Evolutionary conservation across 1,140 invertebrate genomes (phyloP).

Genomic region (Macrotrachela quadricornifera): DNA sequence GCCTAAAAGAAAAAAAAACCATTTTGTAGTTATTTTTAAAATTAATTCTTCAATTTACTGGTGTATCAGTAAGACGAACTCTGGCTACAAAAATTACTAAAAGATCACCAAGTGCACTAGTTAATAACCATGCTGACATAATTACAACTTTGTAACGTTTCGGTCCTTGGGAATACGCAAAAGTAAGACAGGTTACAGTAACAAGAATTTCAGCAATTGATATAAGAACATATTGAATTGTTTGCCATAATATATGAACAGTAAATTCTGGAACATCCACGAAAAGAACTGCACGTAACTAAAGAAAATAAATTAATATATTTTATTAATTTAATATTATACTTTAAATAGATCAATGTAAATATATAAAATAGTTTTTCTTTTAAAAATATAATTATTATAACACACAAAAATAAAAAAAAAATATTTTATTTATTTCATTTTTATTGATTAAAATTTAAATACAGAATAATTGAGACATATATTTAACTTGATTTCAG

Average conservation of each 20-base stretch:
- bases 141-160: constrained; percentile 69
- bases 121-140: constrained; percentile 64
- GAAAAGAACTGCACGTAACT: not conserved
- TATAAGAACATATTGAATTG: constrained; percentile 65
- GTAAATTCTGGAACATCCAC: constrained; percentile 39
- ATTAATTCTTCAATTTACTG: constrained; percentile 46
- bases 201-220: constrained; percentile 66
- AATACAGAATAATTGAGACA: too few species aligned
- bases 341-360: too few species aligned
- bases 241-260: constrained; percentile 54
- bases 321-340: too few species aligned
- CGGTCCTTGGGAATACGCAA: constrained; percentile 64
- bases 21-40: too few species aligned
- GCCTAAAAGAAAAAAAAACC: too few species aligned
- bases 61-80: constrained; percentile 19
- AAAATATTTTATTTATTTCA: too few species aligned
- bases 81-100: constrained; percentile 65
- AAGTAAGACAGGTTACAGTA: constrained; percentile 67
- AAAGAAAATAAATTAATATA: too few species aligned
- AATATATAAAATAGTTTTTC: too few species aligned
- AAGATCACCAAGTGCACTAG: constrained; percentile 67
- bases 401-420: too few species aligned
- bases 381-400: too few species aligned
- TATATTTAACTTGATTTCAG: too few species aligned
- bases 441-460: too few species aligned